A percentile compares a stretch with the other conserved stretches of the same genome.
phyloP scores from a whole-genome alignment of 1,140 invertebrate genomes.

The Ceratina australensis region DNA sequence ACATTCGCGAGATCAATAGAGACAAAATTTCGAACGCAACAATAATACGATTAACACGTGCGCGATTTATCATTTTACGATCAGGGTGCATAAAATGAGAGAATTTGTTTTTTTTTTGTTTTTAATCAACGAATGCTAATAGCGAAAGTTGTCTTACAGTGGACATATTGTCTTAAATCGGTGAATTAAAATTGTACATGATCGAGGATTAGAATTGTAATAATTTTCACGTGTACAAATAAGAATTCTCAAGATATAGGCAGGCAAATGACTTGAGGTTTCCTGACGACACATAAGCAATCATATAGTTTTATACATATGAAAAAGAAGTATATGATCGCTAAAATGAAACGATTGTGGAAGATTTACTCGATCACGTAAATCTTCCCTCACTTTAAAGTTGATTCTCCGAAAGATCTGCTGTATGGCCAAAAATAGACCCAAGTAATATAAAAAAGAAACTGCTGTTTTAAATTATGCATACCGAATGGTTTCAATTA shows the following conservation, averaged over 20 bases:
- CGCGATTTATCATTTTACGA: constrained; percentile 28
- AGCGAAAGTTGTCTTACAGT: constrained; percentile 9
- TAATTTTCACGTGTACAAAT: constrained; percentile 40
- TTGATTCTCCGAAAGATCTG: constrained; percentile 36
- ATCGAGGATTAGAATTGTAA: constrained; percentile 26
- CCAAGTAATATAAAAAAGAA: constrained; percentile 20
- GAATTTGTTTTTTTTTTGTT: constrained; percentile 45
- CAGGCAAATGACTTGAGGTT: constrained; percentile 36
- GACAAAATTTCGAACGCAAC: constrained; percentile 32
- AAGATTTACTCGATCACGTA: constrained; percentile 11
- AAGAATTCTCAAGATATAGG: constrained; percentile 28
- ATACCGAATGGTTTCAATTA: constrained; percentile 25
- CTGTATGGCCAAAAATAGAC: constrained; percentile 39
- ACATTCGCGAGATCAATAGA: constrained; percentile 35
- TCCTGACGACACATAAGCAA: constrained; percentile 34
- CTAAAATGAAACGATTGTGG: constrained; percentile 25
- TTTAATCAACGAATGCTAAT: constrained; percentile 24
- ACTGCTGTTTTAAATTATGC: constrained; percentile 36
- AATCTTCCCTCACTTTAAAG: constrained; percentile 9
- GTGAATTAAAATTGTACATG: constrained; percentile 37
- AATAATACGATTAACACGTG: constrained; percentile 32
- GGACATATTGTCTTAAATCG: constrained; percentile 11
- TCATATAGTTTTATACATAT: constrained; percentile 40
- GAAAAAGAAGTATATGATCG: constrained; percentile 26
- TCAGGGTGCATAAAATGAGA: constrained; percentile 36